Percentiles rank a stretch among this genome's conserved stretches.
These are phyloP conservation scores for Archips xylosteana DNA, from an alignment of 2,888 invertebrate genomes.

Conservation along the genomic window DNA sequence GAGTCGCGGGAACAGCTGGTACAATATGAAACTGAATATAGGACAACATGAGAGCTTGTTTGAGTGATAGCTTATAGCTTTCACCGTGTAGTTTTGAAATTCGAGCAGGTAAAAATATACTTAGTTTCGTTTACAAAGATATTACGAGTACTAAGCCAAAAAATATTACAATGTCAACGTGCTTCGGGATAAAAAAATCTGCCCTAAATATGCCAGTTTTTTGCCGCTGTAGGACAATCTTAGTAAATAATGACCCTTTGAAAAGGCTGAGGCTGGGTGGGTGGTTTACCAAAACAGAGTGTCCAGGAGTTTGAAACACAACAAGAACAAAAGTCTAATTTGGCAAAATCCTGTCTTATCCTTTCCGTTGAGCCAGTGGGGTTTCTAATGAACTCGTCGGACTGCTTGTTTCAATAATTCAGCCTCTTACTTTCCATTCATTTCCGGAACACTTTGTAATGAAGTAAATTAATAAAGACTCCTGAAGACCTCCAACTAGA, in stretches of 20 bases:
- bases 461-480: slow-evolving; percentile 2
- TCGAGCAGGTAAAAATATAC: too few species aligned
- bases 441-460: slow-evolving; percentile 4
- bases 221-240: not conserved
- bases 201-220: not conserved
- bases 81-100: too few species aligned
- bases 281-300: slow-evolving; percentile 9
- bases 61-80: too few species aligned
- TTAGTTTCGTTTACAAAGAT: not conserved
- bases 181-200: not conserved
- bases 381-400: slow-evolving; percentile 28
- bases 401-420: slow-evolving; percentile 16
- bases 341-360: slow-evolving; percentile 27
- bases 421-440: slow-evolving; percentile 3
- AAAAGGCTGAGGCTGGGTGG: slow-evolving; percentile 6
- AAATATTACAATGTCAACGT: not conserved
- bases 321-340: slow-evolving; percentile 35
- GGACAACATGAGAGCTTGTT: too few species aligned
- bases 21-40: too few species aligned
- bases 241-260: slow-evolving; percentile 9
- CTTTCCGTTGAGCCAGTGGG: slow-evolving; percentile 9
- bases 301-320: slow-evolving; percentile 16
- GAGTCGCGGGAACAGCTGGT: too few species aligned
- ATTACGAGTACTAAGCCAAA: not conserved
- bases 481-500: not conserved